Conservation (phyloP, 2,888 invertebrate genomes). For the Ischnura elegans region DNA sequence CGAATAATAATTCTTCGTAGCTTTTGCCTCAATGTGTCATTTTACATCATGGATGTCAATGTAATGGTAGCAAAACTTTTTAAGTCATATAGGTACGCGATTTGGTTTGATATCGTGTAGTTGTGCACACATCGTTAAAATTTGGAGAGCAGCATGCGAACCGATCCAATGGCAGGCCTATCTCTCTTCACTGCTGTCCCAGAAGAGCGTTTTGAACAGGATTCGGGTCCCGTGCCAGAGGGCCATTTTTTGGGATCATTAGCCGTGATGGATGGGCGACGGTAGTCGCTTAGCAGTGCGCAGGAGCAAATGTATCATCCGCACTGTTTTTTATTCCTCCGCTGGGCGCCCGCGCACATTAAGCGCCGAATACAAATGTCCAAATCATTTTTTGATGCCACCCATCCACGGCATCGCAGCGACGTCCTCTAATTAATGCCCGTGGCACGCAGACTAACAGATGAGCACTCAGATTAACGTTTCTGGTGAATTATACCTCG, state of each 20-base stretch:
- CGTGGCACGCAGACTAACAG: neutral
- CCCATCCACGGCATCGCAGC: neutral
- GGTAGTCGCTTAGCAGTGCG: conserved; percentile 28
- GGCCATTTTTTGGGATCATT: conserved; percentile 34
- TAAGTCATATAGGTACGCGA: too few species aligned
- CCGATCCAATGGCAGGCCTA: too few species aligned
- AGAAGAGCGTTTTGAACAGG: neutral
- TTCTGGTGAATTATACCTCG: neutral
- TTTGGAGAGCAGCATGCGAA: too few species aligned
- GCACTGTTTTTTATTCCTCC: conserved; percentile 20
- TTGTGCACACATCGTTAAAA: too few species aligned
- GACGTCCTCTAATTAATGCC: conserved; percentile 51
- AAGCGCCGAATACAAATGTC: conserved; percentile 44
- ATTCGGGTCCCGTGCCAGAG: neutral
- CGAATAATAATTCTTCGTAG: too few species aligned
- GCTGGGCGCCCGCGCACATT: conserved; percentile 12
- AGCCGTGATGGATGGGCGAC: conserved; percentile 54
- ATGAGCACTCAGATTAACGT: conserved; percentile 6
- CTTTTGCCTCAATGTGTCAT: too few species aligned
- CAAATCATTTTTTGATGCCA: neutral
- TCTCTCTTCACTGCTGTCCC: neutral
- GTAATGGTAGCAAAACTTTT: too few species aligned
- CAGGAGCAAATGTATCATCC: conserved; percentile 55
- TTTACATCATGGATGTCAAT: too few species aligned
- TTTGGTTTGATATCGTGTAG: too few species aligned